A percentile compares a stretch with the other conserved stretches of the same genome.
Conservation (phyloP, 1,140 invertebrate species). For the Aleiodes sp. region DNA sequence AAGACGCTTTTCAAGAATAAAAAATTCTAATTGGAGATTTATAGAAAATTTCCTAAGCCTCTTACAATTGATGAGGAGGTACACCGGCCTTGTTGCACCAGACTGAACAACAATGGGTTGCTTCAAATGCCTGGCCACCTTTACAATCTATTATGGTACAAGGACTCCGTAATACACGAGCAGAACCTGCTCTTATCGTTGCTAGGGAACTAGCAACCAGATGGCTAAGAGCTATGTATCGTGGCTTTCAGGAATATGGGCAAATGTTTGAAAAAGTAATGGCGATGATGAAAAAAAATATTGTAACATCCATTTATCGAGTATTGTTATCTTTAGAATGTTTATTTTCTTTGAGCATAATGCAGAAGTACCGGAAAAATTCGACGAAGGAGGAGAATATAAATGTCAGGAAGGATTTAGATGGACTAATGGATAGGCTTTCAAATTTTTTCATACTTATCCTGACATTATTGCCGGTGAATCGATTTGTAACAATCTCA, state of each 20-base stretch:
- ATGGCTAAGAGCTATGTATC: slow-evolving; percentile 72
- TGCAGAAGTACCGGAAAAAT: slow-evolving; percentile 73
- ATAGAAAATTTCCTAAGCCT: slow-evolving; percentile 41
- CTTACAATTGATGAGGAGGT: slow-evolving; percentile 66
- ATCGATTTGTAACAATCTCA: not conserved
- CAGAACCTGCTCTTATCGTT: slow-evolving; percentile 60
- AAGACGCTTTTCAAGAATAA: no score
- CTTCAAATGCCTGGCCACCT: slow-evolving; percentile 90
- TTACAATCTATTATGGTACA: slow-evolving; percentile 74
- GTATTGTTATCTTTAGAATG: no score
- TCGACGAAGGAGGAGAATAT: slow-evolving; percentile 91
- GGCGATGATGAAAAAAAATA: no score
- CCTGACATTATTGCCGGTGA: slow-evolving; percentile 51
- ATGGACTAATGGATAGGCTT: slow-evolving; percentile 92
- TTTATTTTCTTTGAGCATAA: slow-evolving; percentile 72
- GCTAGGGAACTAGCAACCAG: slow-evolving; percentile 68
- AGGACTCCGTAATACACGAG: slow-evolving; percentile 67
- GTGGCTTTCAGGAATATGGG: slow-evolving; percentile 65
- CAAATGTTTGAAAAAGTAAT: slow-evolving; percentile 88
- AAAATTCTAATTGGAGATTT: not conserved
- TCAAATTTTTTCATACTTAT: slow-evolving; percentile 79
- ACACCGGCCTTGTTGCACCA: slow-evolving; percentile 76
- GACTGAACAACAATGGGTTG: slow-evolving; percentile 89
- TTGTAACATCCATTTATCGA: no score
- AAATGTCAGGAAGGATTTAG: slow-evolving; percentile 90